A percentile compares a stretch with the other conserved stretches of the same genome.
Evolutionary conservation across 2,113 vertebrate species (phyloP).

Genomic region (Cathartes aura): DNA sequence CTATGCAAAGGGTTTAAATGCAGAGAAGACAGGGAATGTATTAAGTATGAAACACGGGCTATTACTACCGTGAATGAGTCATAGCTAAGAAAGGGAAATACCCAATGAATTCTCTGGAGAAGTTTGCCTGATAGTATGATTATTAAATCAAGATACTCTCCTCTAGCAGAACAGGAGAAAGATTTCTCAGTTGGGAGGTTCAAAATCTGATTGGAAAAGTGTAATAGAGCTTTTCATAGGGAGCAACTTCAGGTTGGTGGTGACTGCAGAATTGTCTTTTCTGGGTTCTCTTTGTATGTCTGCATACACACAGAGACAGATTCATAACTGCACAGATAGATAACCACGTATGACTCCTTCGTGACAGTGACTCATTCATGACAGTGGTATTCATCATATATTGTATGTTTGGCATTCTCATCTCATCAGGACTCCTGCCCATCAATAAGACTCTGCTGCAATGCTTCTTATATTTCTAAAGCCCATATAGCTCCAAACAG

Average conservation of each 20-base stretch:
- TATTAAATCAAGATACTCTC: not conserved
- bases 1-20: not conserved
- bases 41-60: not conserved
- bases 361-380: not conserved
- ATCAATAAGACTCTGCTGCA: not conserved
- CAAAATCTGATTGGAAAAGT: not conserved
- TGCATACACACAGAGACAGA: not conserved
- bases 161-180: not conserved
- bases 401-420: not conserved
- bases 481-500: not conserved
- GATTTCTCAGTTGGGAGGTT: not conserved
- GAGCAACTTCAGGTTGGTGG: not conserved
- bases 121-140: not conserved
- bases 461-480: not conserved
- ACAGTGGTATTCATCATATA: not conserved
- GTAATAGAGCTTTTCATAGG: not conserved
- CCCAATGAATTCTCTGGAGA: not conserved
- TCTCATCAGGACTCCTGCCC: not conserved
- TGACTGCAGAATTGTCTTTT: not conserved
- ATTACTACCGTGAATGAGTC: not conserved
- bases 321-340: not conserved
- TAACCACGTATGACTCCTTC: not conserved
- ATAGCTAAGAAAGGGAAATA: not conserved
- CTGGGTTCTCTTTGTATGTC: not conserved
- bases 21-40: not conserved